Evolutionary conservation across 2,113 vertebrate species (phyloP), one percentile per base, ranked within the genome.

Genomic region (Asarcornis scutulata): DNA sequence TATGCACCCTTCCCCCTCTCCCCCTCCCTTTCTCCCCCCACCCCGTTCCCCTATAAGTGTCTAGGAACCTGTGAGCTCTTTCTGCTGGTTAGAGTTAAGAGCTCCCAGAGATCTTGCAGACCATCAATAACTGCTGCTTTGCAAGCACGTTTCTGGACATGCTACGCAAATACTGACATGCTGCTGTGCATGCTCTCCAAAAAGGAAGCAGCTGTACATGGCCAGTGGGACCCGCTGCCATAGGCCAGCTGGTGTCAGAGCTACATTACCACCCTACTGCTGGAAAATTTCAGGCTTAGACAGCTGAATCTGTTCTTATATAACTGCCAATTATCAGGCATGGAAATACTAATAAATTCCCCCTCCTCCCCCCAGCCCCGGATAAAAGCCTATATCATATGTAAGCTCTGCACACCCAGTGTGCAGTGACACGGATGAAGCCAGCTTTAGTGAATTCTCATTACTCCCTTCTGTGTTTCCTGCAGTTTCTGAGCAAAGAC

Each of bases 11-110:
- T 40, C 40, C 40, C 40, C 40, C 40, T 13, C 40, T 40, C 40
- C 13, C 40, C 40, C 40, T 40, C 40, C 40, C 40, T 40, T 40
- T 11, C 38, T 40, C 38, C 40, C 40, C 40, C 5, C 40, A 13
- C 13, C 40, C 13, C 40, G 5, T 40, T 46, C 44, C 44, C 44
- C 44, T 46, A 46, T 46, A 18, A 46, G 40, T 14, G 81, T 36
- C 62, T 67, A 0, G 0, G 44, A 71, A 16, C 6, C 9, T n/a
- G 27, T 0, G 0, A 9, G 53, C 27, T 16, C 5, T 36, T 20
- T 48, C 26, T 2, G 1, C 14, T 15, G 17, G 9, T 7, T 23
- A 13, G 17, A 42, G 21, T 9, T 21, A 40, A 17, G 31, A 63
- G 7, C 11, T 72, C 11, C 16, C 22, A 68, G 50, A 53, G 36